Base-by-base conservation (phyloP, 2,888 invertebrate genomes). In the Megaustenia siamemsis region DNA sequence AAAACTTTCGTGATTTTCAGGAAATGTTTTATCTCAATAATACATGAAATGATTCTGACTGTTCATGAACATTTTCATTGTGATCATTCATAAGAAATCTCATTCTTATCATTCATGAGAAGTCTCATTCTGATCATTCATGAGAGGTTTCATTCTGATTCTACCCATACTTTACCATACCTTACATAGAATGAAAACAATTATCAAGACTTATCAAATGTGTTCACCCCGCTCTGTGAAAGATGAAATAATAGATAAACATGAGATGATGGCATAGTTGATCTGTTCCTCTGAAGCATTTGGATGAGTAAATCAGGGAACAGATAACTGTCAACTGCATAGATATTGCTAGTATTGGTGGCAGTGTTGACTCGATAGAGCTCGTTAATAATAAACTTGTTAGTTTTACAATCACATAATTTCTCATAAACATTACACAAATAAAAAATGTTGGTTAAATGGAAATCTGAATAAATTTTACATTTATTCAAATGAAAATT, bases 341-440 rank as follows among this genome's bases (percentile, higher is more conserved):
- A 73, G 73, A 49, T 73, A 49, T 49, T 73, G 6, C n/a, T 73
- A 49, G 73, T 73, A 49, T 21, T 73, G 73, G 73, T 49, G 73
- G 73, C 73, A 49, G 45, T 49, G 69, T n/a, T 69, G 38, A 69
- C 24, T 32, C 3, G n/a, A n/a, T n/a, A n/a, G n/a, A n/a, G n/a
- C 18, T 53, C 18, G 3, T 53, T 12, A 18, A 24, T 4, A 53
- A 53, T 24, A 21, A 21, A 18, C 12, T 53, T 21, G 21, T 35
- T 66, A 66, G 18, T 35, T 10, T 32, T 18, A 35, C 15, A 6
- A 66, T 12, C 35, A 66, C 12, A 66, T 35, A 66, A 12, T 66
- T 32, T 38, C 35, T 15, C 35, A 4, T 10, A 38, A 21, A 71
- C 28, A n/a, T 32, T 2, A 12, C 5, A 71, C n/a, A n/a, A n/a